Base-by-base conservation (phyloP, 2,113 vertebrate genomes). In the Mesitornis unicolor region DNA sequence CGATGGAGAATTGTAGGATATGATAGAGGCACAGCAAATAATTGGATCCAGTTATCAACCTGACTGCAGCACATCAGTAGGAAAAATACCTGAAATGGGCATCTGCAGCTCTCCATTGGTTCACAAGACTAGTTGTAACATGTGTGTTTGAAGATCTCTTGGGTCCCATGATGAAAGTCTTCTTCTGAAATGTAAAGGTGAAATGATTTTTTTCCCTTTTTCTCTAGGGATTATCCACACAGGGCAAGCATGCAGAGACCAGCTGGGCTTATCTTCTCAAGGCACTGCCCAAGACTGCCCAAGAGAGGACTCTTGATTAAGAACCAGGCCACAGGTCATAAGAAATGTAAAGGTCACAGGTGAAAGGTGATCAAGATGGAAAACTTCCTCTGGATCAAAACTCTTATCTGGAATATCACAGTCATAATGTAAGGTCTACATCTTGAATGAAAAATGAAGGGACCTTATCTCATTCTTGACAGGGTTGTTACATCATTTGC, bases 311-410 rank as follows among this genome's bases (percentile, higher is more conserved):
- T 64, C 53, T 60, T 71, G 40, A 67, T 80, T 63, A 81, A 73
- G 83, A 95, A 31, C 6, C 28, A 42, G 18, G 26, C 57, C 43
- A 61, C 11, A 68, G 96, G 38, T 60, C 71, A 87, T 71, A 95
- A 96, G 85, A 79, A 75, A 61, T 36, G 57, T 83, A 89, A 70
- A 94, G 13, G 68, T 91, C 78, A 90, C 16, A 92, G 16, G 60
- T 71, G 47, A 97, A 84, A 91, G 68, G 67, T 59, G 61, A 89
- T 94, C 91, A 91, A 94, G 87, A 93, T 83, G 84, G 77, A 90
- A 89, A 97, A 84, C 51, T 70, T 83, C 21, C 57, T 45, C 54
- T 83, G 88, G 28, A 83, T 36, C 1, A 25, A 92, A 91, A 94
- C 91, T 90, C 78, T 89, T 56, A 78, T 48, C 24, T 54, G 45